These are phyloP conservation scores for Endomychus coccineus DNA, from an alignment of 2,888 invertebrate species.

Conservation along the genomic window DNA sequence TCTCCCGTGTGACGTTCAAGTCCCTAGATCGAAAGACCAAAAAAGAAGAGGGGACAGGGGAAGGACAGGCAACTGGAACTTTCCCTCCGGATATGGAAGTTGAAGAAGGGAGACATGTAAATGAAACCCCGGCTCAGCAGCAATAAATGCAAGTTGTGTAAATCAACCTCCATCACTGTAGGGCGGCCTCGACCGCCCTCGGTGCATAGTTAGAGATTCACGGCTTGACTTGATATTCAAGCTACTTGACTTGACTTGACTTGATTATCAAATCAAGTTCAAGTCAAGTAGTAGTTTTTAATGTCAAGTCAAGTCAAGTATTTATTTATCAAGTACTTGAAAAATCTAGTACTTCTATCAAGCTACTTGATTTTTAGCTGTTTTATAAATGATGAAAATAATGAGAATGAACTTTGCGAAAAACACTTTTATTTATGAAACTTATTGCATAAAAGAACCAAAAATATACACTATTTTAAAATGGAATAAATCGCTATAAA, in stretches of 20 bases:
- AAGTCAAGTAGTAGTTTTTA: slow-evolving; percentile 9
- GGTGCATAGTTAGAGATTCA: slow-evolving; percentile 5
- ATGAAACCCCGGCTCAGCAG: too few species aligned
- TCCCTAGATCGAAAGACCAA: too few species aligned
- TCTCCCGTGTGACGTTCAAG: too few species aligned
- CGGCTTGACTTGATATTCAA: slow-evolving; percentile 9
- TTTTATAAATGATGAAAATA: background rate
- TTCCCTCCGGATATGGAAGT: too few species aligned
- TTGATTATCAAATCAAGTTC: slow-evolving; percentile 13
- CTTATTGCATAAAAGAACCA: background rate
- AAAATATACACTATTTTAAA: slow-evolving; percentile 1
- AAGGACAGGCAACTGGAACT: too few species aligned
- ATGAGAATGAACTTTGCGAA: slow-evolving; percentile 5
- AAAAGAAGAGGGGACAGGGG: too few species aligned
- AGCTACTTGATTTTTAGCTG: slow-evolving; percentile 3
- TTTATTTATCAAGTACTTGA: slow-evolving; percentile 6
- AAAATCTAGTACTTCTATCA: slow-evolving; percentile 8
- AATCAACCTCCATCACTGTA: too few species aligned
- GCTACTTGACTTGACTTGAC: slow-evolving; percentile 11
- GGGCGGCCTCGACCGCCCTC: too few species aligned
- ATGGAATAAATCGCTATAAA: slow-evolving; percentile 1
- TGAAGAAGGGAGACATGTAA: too few species aligned
- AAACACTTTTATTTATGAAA: too few species aligned
- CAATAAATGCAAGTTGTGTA: too few species aligned
- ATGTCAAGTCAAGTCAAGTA: slow-evolving; percentile 10